Conservation (phyloP, 2,113 vertebrate genomes). For the Phasianus colchicus region DNA sequence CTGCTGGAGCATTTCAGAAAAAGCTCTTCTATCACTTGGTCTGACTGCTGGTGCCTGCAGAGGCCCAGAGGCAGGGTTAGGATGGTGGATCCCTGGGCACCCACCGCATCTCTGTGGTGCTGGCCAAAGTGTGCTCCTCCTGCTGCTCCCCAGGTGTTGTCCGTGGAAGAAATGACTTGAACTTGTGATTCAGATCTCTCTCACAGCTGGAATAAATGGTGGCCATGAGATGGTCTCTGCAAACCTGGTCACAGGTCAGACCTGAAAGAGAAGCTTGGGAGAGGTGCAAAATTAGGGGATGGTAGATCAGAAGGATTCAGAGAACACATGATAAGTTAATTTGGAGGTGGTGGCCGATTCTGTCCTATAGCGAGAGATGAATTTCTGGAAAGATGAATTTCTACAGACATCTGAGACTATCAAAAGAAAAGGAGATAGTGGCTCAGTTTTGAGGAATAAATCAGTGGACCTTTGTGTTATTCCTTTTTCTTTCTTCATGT, state of each 20-base stretch:
- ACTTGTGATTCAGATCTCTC: not conserved
- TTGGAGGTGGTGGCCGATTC: not conserved
- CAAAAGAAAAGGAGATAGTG: not conserved
- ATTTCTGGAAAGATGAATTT: not conserved
- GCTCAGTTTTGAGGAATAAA: not conserved
- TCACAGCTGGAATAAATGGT: not conserved
- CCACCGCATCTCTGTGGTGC: not conserved
- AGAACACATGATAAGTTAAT: not conserved
- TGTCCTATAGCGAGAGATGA: not conserved
- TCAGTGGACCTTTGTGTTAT: not conserved
- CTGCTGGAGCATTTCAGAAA: not conserved
- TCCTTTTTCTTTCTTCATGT: not conserved
- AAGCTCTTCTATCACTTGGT: not conserved
- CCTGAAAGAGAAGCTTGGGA: not conserved
- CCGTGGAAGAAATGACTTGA: not conserved
- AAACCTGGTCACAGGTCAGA: not conserved
- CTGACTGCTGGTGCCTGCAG: not conserved
- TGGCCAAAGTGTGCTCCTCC: fast-evolving
- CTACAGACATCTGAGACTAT: not conserved
- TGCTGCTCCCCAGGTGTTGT: fast-evolving
- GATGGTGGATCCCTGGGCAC: not conserved
- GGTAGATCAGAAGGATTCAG: not conserved
- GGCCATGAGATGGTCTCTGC: not conserved
- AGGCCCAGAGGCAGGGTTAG: too few species aligned
- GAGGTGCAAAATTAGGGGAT: not conserved